phyloP scores from a whole-genome alignment of 2,888 invertebrate genomes.

The Chloroclysta siterata region DNA sequence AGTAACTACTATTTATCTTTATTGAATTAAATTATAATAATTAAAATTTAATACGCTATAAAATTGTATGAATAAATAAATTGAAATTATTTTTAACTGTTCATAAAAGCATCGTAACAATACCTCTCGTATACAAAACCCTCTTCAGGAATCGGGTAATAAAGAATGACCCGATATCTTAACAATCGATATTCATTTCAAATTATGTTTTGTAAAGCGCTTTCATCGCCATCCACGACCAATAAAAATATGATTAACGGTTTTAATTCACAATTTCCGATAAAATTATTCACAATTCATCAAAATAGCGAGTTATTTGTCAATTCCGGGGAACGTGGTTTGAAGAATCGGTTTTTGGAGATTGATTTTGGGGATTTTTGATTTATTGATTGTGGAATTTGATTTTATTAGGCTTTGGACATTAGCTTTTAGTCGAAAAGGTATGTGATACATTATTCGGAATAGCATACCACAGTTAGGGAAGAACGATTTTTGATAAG shows the following conservation, averaged over 20 bases:
- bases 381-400: neutral
- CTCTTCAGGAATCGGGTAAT: neutral
- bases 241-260: constrained; percentile 56
- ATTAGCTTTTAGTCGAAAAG: neutral
- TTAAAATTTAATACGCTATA: no score
- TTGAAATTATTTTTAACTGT: neutral
- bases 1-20: no score
- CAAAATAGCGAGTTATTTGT: constrained; percentile 33
- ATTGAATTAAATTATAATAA: no score
- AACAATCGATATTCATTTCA: constrained; percentile 14
- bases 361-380: constrained; percentile 23
- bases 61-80: no score
- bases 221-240: constrained; percentile 42
- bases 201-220: constrained; percentile 33
- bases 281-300: constrained; percentile 33
- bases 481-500: no score
- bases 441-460: no score
- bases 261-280: constrained; percentile 48
- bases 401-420: neutral
- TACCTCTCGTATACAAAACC: constrained; percentile 1
- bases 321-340: constrained; percentile 1
- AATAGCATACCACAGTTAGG: no score
- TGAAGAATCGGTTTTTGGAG: constrained; percentile 20
- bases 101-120: constrained; percentile 1
- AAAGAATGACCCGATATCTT: constrained; percentile 1